Percentiles rank a stretch among this genome's conserved stretches.
phyloP scores from a whole-genome alignment of 2,888 invertebrate genomes.

The Lasioglossum lativentre region DNA sequence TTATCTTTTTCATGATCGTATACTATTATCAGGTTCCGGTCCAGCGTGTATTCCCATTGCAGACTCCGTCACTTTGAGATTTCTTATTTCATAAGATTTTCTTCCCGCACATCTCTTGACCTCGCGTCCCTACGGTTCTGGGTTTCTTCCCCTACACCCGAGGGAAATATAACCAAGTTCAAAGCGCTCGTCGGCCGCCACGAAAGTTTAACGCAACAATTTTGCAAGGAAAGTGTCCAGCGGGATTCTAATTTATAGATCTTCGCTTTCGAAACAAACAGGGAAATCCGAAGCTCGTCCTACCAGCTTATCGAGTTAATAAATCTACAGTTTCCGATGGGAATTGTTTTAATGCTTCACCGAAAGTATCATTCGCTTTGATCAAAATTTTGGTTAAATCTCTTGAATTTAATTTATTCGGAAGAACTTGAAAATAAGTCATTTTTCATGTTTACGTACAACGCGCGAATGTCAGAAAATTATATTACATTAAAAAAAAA shows the following conservation, averaged over 20 bases:
- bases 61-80: conserved; percentile 43
- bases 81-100: conserved; percentile 65
- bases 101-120: conserved; percentile 59
- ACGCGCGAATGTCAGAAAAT: background rate
- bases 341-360: background rate
- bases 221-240: conserved; percentile 76
- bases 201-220: conserved; percentile 80
- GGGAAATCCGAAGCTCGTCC: conserved; percentile 8
- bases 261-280: conserved; percentile 4
- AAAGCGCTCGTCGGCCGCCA: conserved; percentile 72
- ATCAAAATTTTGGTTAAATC: background rate
- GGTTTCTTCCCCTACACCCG: conserved; percentile 71
- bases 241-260: conserved; percentile 67
- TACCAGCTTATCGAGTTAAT: conserved; percentile 24
- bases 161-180: conserved; percentile 82
- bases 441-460: background rate
- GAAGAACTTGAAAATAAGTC: too few species aligned
- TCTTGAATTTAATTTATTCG: too few species aligned
- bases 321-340: background rate
- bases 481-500: too few species aligned
- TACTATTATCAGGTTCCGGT: background rate
- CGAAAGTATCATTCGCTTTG: background rate
- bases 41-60: conserved; percentile 47
- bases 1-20: background rate
- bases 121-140: conserved; percentile 70